These are phyloP conservation scores for Rutpela maculata DNA, from an alignment of 2,888 invertebrate species.

Conservation along the genomic window DNA sequence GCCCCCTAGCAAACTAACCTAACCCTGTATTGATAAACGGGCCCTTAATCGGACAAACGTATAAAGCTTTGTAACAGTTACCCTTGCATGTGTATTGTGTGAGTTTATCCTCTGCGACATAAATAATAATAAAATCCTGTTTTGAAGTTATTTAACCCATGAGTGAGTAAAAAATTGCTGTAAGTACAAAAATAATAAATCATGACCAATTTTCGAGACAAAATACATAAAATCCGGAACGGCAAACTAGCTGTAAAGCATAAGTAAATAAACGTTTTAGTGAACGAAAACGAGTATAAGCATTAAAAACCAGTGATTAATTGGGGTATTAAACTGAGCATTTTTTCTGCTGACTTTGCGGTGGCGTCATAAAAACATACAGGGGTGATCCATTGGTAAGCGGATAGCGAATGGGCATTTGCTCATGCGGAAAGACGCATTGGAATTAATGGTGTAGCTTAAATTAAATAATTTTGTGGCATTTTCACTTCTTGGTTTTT, in stretches of 20 bases:
- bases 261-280: background rate
- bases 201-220: background rate
- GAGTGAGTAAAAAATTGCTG: too few species aligned
- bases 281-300: background rate
- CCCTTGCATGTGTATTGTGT: too few species aligned
- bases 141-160: too few species aligned
- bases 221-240: conserved; percentile 1
- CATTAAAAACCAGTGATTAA: background rate
- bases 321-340: background rate
- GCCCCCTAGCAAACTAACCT: too few species aligned
- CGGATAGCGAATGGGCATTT: background rate
- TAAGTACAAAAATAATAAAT: background rate
- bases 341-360: background rate
- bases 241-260: background rate
- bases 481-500: too few species aligned
- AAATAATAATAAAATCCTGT: too few species aligned
- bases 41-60: too few species aligned
- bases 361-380: background rate
- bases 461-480: background rate
- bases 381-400: background rate
- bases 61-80: too few species aligned
- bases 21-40: too few species aligned
- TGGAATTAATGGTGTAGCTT: background rate
- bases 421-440: background rate
- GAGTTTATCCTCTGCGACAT: too few species aligned